Percentiles rank a stretch among this genome's conserved stretches.
Conservation (phyloP, 2,888 invertebrate genomes). For the Drosophila melanosoma region DNA sequence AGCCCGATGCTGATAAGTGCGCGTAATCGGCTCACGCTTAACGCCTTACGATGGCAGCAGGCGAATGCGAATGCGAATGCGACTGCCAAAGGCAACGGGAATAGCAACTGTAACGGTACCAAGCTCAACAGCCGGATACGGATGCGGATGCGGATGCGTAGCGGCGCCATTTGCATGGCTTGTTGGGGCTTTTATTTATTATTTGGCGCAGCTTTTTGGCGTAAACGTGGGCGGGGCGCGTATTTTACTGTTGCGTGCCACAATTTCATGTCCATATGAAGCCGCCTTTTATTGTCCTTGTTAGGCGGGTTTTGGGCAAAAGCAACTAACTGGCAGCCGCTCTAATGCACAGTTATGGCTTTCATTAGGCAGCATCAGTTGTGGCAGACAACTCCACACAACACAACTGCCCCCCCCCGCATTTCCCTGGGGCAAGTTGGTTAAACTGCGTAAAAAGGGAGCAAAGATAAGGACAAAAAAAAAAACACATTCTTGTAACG, state of each 20-base stretch:
- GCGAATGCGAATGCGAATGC: constrained; percentile 20
- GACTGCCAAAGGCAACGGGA: constrained; percentile 22
- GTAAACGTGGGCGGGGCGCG: constrained; percentile 23
- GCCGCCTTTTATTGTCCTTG: constrained; percentile 59
- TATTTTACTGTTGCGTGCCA: constrained; percentile 65
- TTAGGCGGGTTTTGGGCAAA: not conserved
- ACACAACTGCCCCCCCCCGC: not conserved
- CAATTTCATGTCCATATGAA: constrained; percentile 68
- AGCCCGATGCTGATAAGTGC: constrained; percentile 66
- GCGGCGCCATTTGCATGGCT: constrained; percentile 62
- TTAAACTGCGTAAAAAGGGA: constrained; percentile 58
- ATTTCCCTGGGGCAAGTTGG: constrained; percentile 36
- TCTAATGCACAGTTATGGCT: constrained; percentile 62
- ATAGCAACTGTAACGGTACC: not conserved
- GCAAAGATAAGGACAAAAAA: not conserved
- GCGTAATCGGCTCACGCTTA: constrained; percentile 77
- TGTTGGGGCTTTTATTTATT: constrained; percentile 66
- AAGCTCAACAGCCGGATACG: constrained; percentile 48
- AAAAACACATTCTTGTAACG: constrained; percentile 50
- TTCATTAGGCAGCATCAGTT: constrained; percentile 49
- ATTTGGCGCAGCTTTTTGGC: constrained; percentile 46
- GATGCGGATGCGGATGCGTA: constrained; percentile 63
- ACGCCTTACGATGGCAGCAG: constrained; percentile 53
- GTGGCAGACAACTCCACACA: not conserved
- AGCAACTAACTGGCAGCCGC: constrained; percentile 41